Conservation (phyloP, 2,113 vertebrate species). For the Dicaeum eximium region DNA sequence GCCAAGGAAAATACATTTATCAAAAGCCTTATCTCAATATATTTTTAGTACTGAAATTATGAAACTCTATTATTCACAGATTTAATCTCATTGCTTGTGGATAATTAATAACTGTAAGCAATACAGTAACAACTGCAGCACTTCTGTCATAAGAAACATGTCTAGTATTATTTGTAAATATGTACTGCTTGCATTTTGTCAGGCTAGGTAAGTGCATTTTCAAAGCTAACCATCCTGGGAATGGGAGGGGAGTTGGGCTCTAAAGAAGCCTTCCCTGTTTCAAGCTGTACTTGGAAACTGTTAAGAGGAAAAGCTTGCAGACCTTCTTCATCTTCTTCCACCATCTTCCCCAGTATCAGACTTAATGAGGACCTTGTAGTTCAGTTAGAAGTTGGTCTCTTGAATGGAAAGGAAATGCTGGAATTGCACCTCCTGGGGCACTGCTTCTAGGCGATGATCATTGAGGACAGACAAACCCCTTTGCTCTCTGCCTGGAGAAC, state of each 20-base stretch:
- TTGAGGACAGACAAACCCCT: neutral
- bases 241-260: neutral
- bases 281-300: neutral
- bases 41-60: neutral
- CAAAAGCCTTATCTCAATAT: neutral
- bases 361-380: neutral
- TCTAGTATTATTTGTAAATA: neutral
- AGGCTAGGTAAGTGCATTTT: neutral
- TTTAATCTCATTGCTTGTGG: neutral
- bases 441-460: fast-evolving
- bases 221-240: neutral
- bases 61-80: neutral
- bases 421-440: neutral
- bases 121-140: neutral
- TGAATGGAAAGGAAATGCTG: neutral
- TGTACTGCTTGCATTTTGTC: neutral
- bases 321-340: neutral
- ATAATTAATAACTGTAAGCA: neutral
- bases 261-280: neutral
- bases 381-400: neutral
- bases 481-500: neutral
- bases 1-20: neutral
- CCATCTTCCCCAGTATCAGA: neutral
- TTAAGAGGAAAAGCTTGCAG: neutral
- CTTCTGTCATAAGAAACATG: neutral